Evolutionary conservation across 2,888 invertebrate genomes (phyloP), one percentile per base, ranked within the genome.

Genomic region (Cosmorhoe ocellata): DNA sequence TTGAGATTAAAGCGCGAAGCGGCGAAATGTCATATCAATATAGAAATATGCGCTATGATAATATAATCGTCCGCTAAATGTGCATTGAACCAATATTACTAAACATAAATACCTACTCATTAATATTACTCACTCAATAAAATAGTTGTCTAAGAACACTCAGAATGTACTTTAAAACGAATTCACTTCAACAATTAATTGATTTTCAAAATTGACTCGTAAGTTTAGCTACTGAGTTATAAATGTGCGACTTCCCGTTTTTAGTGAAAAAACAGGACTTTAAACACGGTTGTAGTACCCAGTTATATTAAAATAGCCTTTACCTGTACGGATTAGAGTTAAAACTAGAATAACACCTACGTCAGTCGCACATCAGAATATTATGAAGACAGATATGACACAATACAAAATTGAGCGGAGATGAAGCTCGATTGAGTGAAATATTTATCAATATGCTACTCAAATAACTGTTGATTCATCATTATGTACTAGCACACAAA

Each of bases 351-450:
- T 39, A 39, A 42, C 30, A 12, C 26, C 7, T 36, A 26, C 26
- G 13, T 51, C 49, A 50, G 56, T 59, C 51, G 28, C 8, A 41
- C 44, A 51, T 56, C n/a, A 52, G 40, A 59, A 45, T 49, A 54
- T 37, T 51, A 24, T 24, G 32, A 38, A 38, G 18, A 33, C 39
- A 48, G 51, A 51, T 39, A 41, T 33, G 56, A 52, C 44, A 52
- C 44, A 12, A 47, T 43, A 47, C 32, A 27, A 39, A 44, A 52
- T 51, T 48, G 41, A 45, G 51, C 48, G 41, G 0, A 14, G 5
- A 13, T n/a, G 10, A 40, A 45, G 38, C 38, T 45, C 38, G 30
- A 38, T 31, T 11, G 24, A 24, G 24, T 24, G 24, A 24, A 24
- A 24, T 18, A 18, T 6, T 24, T 24, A 24, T 24, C 24, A 24